A percentile compares a stretch with the other conserved stretches of the same genome.
phyloP scores from a whole-genome alignment of 2,797 vertebrate species.

The Hoplostethus mediterraneus region DNA sequence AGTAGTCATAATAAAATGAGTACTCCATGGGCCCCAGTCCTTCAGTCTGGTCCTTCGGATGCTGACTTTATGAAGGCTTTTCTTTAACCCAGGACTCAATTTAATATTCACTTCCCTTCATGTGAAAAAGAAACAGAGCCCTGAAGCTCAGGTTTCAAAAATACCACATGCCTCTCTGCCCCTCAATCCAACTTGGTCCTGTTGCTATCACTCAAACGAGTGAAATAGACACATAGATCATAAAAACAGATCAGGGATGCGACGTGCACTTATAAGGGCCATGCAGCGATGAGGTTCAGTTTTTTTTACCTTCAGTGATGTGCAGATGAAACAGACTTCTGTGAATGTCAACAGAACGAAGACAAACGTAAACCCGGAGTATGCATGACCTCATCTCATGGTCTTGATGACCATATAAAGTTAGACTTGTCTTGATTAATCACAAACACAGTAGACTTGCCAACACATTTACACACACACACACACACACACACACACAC shows the following conservation, averaged over 20 bases:
- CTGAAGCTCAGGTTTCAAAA: constrained; percentile 15
- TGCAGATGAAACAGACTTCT: constrained; percentile 24
- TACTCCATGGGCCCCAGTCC: constrained; percentile 28
- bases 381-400: constrained; percentile 45
- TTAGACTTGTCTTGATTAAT: constrained; percentile 52
- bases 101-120: constrained; percentile 69
- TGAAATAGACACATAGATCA: too few species aligned
- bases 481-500: neutral
- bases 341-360: constrained; percentile 59
- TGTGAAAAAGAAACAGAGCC: constrained; percentile 46
- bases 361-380: constrained; percentile 62
- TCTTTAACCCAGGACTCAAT: constrained; percentile 44
- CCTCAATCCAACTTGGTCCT: too few species aligned
- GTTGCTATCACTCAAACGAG: too few species aligned
- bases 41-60: constrained; percentile 37
- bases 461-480: constrained; percentile 39
- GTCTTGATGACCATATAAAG: constrained; percentile 81
- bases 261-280: constrained; percentile 7
- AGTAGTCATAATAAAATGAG: constrained; percentile 38
- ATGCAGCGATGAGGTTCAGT: neutral
- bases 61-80: constrained; percentile 20
- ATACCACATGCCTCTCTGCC: too few species aligned
- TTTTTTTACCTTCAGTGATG: neutral
- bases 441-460: constrained; percentile 48
- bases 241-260: too few species aligned